phyloP scores from a whole-genome alignment of 2,888 invertebrate species.

The Epinotia ramella region DNA sequence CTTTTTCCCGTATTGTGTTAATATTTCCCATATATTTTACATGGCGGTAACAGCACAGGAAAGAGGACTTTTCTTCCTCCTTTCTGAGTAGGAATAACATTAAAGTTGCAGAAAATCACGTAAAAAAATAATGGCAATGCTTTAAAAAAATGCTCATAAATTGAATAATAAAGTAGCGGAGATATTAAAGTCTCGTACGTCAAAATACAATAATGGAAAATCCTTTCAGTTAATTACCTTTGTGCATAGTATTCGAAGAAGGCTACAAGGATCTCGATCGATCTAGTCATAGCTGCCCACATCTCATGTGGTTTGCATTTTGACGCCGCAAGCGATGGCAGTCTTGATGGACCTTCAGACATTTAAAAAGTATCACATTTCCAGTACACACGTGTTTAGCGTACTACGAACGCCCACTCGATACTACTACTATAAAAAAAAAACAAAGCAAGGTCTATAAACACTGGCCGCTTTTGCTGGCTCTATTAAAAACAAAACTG shows the following conservation, averaged over 20 bases:
- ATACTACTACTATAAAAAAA: constrained; percentile 40
- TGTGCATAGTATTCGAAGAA: constrained; percentile 93
- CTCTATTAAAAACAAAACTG: constrained; percentile 48
- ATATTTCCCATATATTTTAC: too few relatives aligned
- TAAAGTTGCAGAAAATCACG: too few relatives aligned
- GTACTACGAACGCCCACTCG: constrained; percentile 54
- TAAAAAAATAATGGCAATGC: too few relatives aligned
- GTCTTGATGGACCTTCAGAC: constrained; percentile 74
- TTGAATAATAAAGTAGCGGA: too few relatives aligned
- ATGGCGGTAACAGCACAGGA: too few relatives aligned
- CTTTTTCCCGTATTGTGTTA: too few relatives aligned
- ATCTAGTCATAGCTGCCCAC: constrained; percentile 93
- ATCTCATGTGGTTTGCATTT: constrained; percentile 87
- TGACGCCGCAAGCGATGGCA: constrained; percentile 68
- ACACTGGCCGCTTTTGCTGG: constrained; percentile 45
- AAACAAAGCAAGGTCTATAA: background rate
- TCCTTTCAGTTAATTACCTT: constrained; percentile 80
- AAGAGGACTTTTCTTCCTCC: too few relatives aligned
- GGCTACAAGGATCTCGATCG: constrained; percentile 92
- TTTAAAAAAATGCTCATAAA: too few relatives aligned
- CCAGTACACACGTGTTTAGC: constrained; percentile 49
- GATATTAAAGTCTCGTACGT: too few relatives aligned
- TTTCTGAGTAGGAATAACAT: too few relatives aligned
- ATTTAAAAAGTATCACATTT: constrained; percentile 61
- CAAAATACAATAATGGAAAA: too few relatives aligned